Evolutionary conservation across 1,140 invertebrate genomes (phyloP), one percentile per base, ranked within the genome.

Genomic region (Acromyrmex heyeri): DNA sequence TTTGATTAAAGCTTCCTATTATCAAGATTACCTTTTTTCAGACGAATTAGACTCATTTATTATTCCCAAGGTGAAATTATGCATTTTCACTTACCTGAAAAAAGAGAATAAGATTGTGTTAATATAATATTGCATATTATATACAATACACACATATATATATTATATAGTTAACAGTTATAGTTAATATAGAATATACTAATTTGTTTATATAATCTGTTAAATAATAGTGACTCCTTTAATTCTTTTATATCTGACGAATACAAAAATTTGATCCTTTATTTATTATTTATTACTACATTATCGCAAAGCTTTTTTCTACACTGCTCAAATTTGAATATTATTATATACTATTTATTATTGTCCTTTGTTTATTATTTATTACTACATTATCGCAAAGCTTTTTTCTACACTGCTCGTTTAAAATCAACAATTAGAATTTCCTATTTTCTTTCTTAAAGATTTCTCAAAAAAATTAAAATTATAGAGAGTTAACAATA

Each of bases 61-160:
- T 12, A 34, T 10, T n/a, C 16, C 2, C 27, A 27, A 16, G 3
- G 38, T 12, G 5, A 62, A 65, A 30, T 70, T 6, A 12, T 59
- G n/a, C 14, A 14, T 2, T 38, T 38, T 38, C 3, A 34, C 44
- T 87, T 48, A 88, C 87, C 87, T 87, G 87, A 61, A 88, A 88
- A 70, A 69, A 82, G 27, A 30, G 7, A 53, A 30, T 50, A 24
- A 64, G 18, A 30, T 24, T 87, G 48, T 65, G 61, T 88, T 38
- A 50, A 1, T 24, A 24, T 27, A 57, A 21, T 21, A 50, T 50
- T 12, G 12, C 12, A 50, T 0, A 50, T 14, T 14, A 14, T 50
- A 50, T 14, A 38, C 6, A 38, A 7, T 24, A 24, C 0, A 24
- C 24, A 24, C 24, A 24, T 24, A 24, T 24, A 24, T 24, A 24